phyloP scores from a whole-genome alignment of 2,888 invertebrate species.

The Camptogramma bilineatum region DNA sequence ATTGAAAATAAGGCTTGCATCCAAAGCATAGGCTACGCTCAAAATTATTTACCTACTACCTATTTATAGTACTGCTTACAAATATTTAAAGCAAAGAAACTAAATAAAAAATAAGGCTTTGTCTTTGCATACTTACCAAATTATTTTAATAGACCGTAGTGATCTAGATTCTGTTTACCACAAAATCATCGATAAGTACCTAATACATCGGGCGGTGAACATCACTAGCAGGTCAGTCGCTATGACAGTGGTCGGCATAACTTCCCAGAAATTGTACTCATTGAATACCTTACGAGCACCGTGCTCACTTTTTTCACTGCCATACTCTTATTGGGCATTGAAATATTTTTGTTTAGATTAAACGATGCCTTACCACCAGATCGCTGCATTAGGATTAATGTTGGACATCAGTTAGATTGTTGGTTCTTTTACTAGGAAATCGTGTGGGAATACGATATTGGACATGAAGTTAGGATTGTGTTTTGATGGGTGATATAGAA shows the following conservation, averaged over 20 bases:
- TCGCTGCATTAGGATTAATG: constrained; percentile 84
- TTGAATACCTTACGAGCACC: constrained; percentile 78
- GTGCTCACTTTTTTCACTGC: constrained; percentile 71
- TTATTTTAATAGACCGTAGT: no score
- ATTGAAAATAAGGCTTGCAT: no score
- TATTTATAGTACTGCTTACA: no score
- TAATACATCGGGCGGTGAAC: constrained; percentile 45
- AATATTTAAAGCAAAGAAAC: no score
- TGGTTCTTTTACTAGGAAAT: constrained; percentile 62
- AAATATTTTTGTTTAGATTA: constrained; percentile 84
- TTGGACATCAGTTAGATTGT: constrained; percentile 73
- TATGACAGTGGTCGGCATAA: constrained; percentile 80
- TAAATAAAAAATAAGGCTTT: no score
- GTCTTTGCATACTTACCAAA: no score
- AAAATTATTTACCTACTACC: no score
- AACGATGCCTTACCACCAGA: constrained; percentile 78
- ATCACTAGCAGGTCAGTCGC: constrained; percentile 67
- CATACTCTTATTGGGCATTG: constrained; percentile 82
- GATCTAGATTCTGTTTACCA: background rate
- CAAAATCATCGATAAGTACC: constrained; percentile 43
- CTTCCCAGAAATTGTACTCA: constrained; percentile 82
- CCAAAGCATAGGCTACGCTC: no score
- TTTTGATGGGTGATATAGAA: constrained; percentile 53
- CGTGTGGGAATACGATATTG: constrained; percentile 61
- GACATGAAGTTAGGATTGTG: constrained; percentile 53